Evolutionary conservation across 2,113 vertebrate species (phyloP), one percentile per base, ranked within the genome.

Genomic region (Trematomus loennbergii): DNA sequence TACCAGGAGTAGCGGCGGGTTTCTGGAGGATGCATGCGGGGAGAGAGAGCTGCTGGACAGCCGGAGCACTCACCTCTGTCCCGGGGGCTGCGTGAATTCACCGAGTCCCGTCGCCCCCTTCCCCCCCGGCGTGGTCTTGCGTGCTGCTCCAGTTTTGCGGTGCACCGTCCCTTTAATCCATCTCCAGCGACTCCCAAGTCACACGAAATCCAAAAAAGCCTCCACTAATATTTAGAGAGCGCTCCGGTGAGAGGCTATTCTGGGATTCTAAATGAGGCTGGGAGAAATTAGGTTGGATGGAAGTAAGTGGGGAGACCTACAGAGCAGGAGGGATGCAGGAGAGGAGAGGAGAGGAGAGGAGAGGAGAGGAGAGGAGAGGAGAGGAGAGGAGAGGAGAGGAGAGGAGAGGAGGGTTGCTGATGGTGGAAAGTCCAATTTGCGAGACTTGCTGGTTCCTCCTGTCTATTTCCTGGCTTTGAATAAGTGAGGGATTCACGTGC

Each of bases 111-210:
- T 84, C 93, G 89, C 79, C 92, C 93, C 91, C 91, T 91, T 83
- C 91, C 92, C 81, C 92, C 91, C 84, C 93, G 91, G 83, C 93
- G 91, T 86, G 92, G 81, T 87, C 92, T 73, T 12, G 93, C 86
- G 90, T 94, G 91, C 78, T 92, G 93, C 91, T 94, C 93, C 93
- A 94, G 93, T 92, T 93, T 93, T 36, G 88, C 93, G 89, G 74
- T 50, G 87, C 79, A 68, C 36, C 46, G 72, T 86, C 75, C 48
- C 76, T 59, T 87, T 92, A 93, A 87, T 94, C 93, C 93, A 92
- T 92, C 60, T 78, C 72, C 58, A 17, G 61, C 46, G 60, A 22
- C 72, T 50, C 54, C 25, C 43, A 18, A 77, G 75, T 82, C 85
- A 63, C 81, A 77, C 65, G 45, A 67, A 83, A 86, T 64, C 72